Percentiles rank a stretch among this genome's conserved stretches.
phyloP scores from a whole-genome alignment of 1,140 invertebrate species.

The Holotrichia oblita region DNA sequence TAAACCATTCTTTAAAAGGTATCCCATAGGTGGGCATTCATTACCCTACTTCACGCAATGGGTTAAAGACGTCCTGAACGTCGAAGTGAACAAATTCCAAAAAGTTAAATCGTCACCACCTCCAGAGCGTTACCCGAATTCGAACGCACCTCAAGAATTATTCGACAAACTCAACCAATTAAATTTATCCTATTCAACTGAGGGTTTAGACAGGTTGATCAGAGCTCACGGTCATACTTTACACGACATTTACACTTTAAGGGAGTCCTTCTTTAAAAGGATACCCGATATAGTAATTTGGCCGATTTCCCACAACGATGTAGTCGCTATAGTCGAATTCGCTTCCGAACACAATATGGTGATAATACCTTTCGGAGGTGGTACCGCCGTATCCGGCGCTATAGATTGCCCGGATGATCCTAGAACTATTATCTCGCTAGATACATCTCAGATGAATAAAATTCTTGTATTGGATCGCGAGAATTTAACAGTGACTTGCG shows the following conservation, averaged over 20 bases:
- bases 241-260: slow-evolving; percentile 85
- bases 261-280: slow-evolving; percentile 74
- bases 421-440: slow-evolving; percentile 88
- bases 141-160: slow-evolving; percentile 64
- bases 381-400: slow-evolving; percentile 94
- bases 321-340: slow-evolving; percentile 81
- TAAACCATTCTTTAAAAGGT: slow-evolving; percentile 66
- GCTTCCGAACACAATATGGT: slow-evolving; percentile 82
- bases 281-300: slow-evolving; percentile 95
- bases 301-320: slow-evolving; percentile 86
- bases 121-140: slow-evolving; percentile 65
- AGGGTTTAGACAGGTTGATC: slow-evolving; percentile 86
- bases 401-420: slow-evolving; percentile 87
- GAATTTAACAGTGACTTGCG: slow-evolving; percentile 85
- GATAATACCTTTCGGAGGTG: slow-evolving; percentile 95
- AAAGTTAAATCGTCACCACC: slow-evolving; percentile 65
- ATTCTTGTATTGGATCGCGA: slow-evolving; percentile 94
- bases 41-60: slow-evolving; percentile 86
- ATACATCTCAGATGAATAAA: slow-evolving; percentile 95
- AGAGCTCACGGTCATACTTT: slow-evolving; percentile 96
- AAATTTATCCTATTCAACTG: slow-evolving; percentile 77
- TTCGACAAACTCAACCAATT: slow-evolving; percentile 71
- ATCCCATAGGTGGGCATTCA: slow-evolving; percentile 80
- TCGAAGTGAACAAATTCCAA: slow-evolving; percentile 64
- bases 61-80: slow-evolving; percentile 78